These are phyloP conservation scores for Emys orbicularis DNA, from an alignment of 2,797 vertebrate genomes.

Conservation along the genomic window DNA sequence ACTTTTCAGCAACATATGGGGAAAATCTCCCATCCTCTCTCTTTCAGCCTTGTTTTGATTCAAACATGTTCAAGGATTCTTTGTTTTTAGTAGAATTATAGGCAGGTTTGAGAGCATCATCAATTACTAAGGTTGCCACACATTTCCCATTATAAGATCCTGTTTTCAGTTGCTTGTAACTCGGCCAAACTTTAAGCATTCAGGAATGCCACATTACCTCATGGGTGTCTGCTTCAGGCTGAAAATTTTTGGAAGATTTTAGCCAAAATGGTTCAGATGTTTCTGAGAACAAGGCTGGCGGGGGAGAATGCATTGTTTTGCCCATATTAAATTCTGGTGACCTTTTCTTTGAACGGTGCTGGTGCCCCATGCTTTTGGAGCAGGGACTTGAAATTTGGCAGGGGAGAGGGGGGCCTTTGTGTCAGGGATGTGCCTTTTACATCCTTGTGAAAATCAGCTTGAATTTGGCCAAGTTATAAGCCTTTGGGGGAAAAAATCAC, in stretches of 20 bases:
- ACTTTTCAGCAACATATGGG: too few relatives aligned
- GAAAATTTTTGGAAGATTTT: neutral
- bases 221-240: too few relatives aligned
- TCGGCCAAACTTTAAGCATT: neutral
- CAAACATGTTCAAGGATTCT: neutral
- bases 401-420: too few relatives aligned
- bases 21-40: neutral
- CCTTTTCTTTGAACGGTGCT: neutral
- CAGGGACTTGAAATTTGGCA: neutral
- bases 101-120: neutral
- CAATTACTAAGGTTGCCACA: too few relatives aligned
- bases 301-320: neutral
- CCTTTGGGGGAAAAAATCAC: neutral
- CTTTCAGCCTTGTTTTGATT: neutral
- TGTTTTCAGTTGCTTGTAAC: neutral
- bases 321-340: neutral
- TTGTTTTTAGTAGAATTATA: neutral
- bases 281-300: neutral
- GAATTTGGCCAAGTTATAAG: neutral
- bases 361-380: neutral
- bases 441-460: neutral
- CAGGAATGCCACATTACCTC: neutral
- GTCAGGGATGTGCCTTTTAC: neutral
- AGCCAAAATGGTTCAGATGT: neutral
- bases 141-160: too few relatives aligned